phyloP scores from a whole-genome alignment of 2,888 invertebrate species.

The Yponomeuta sedellus region DNA sequence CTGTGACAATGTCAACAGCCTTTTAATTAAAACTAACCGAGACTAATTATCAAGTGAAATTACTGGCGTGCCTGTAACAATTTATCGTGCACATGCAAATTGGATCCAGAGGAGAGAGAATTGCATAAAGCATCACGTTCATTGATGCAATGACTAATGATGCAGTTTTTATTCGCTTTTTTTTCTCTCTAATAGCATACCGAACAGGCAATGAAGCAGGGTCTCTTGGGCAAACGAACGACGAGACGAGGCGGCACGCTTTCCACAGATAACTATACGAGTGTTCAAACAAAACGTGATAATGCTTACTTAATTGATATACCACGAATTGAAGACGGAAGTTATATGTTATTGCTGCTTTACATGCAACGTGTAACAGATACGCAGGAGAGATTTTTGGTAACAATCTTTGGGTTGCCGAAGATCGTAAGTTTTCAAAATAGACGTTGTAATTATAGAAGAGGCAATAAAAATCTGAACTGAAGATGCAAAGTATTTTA shows the following conservation, averaged over 20 bases:
- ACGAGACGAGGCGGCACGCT: conserved; percentile 33
- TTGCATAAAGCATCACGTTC: conserved; percentile 34
- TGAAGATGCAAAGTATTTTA: conserved; percentile 1
- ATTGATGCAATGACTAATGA: conserved; percentile 29
- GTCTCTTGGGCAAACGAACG: conserved; percentile 19
- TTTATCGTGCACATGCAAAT: conserved; percentile 15
- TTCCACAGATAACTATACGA: conserved; percentile 28
- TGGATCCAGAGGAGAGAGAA: conserved; percentile 23
- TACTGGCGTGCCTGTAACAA: conserved; percentile 14
- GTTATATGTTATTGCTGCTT: conserved; percentile 3
- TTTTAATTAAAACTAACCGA: background rate
- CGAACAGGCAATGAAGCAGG: conserved; percentile 37
- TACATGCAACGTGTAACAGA: conserved; percentile 5
- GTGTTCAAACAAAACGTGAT: conserved; percentile 16
- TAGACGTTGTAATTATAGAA: background rate
- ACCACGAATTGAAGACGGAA: conserved; percentile 4
- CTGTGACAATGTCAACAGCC: conserved; percentile 6
- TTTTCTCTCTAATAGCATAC: conserved; percentile 35
- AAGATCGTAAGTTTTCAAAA: background rate
- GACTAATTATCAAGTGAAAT: conserved; percentile 14
- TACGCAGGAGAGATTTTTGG: background rate
- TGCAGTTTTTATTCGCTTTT: conserved; percentile 37
- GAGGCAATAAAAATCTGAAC: background rate
- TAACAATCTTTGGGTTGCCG: background rate
- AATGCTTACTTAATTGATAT: background rate